Percentiles rank a stretch among this genome's conserved stretches.
phyloP scores from a whole-genome alignment of 64 coral and sea anemone genomes.

The Stichodactyla mertensii region DNA sequence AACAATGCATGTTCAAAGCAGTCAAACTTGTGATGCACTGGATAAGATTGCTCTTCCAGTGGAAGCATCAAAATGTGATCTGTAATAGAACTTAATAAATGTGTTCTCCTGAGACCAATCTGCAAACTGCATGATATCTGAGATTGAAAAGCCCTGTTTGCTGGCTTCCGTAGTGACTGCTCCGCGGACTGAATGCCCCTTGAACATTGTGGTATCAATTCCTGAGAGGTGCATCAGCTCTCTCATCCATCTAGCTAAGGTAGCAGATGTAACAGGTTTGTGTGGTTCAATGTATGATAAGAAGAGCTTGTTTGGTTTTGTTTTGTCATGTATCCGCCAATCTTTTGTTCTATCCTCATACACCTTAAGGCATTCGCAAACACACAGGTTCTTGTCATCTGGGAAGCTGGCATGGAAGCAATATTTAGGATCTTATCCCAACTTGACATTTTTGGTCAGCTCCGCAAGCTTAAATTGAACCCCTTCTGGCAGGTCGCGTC shows the following conservation, averaged over 20 bases:
- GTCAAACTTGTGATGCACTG: neutral
- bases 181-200: conserved; percentile 16
- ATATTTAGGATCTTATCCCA: conserved; percentile 23
- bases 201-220: conserved; percentile 39
- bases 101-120: conserved; percentile 41
- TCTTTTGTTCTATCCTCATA: conserved; percentile 11
- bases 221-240: neutral
- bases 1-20: too few relatives aligned
- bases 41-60: conserved; percentile 35
- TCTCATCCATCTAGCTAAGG: conserved; percentile 38
- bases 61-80: conserved; percentile 8
- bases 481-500: neutral
- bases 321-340: neutral
- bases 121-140: conserved; percentile 38
- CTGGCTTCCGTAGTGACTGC: conserved; percentile 1
- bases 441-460: conserved; percentile 5
- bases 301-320: conserved; percentile 17
- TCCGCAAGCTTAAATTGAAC: conserved; percentile 30
- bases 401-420: conserved; percentile 51
- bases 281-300: conserved; percentile 30
- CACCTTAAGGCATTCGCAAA: conserved; percentile 20
- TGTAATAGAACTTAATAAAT: conserved; percentile 44
- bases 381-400: conserved; percentile 54
- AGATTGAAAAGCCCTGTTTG: conserved; percentile 2
- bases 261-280: conserved; percentile 41